phyloP scores from a whole-genome alignment of 2,797 vertebrate genomes.

The Limnodromus scolopaceus region DNA sequence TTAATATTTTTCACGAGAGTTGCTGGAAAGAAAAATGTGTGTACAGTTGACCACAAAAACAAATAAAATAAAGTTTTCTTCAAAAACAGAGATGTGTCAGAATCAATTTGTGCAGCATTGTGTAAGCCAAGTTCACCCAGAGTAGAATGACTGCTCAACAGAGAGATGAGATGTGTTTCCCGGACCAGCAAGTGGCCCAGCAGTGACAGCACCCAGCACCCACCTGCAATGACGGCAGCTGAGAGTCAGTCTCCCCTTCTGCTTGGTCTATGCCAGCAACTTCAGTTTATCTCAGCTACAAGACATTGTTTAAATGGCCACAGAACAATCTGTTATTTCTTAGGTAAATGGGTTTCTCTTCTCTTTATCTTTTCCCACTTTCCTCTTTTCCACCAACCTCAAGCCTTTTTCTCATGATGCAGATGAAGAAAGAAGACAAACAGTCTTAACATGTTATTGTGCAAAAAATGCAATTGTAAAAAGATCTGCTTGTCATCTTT shows the following conservation, averaged over 20 bases:
- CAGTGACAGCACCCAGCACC: too few relatives aligned
- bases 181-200: neutral
- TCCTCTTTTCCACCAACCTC: neutral
- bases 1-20: neutral
- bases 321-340: neutral
- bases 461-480: neutral
- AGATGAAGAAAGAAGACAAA: neutral
- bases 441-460: neutral
- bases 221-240: neutral
- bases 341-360: neutral
- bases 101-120: neutral
- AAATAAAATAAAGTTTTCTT: neutral
- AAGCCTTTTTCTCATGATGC: fast-evolving
- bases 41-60: neutral
- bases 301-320: neutral
- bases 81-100: neutral
- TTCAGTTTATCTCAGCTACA: neutral
- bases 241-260: neutral
- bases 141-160: neutral
- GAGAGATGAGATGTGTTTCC: neutral
- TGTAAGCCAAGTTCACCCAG: neutral
- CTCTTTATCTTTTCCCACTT: neutral
- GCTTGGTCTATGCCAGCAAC: neutral
- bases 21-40: neutral
- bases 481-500: neutral